Conservation (phyloP, 2,797 vertebrate species). For the Ptychadena robeensis region DNA sequence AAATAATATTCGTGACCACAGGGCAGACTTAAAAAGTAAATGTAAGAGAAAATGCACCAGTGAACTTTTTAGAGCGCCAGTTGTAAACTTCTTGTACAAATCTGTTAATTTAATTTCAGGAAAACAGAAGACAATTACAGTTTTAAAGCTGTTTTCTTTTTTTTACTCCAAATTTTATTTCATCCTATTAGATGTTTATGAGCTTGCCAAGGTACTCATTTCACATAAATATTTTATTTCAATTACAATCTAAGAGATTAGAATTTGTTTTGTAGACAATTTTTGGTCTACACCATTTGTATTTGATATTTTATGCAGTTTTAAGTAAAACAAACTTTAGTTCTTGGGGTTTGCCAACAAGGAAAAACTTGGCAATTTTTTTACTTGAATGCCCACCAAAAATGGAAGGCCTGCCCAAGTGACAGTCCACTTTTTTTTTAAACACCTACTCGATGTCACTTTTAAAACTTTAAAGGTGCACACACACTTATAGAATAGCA, state of each 20-base stretch:
- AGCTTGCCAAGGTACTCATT: neutral
- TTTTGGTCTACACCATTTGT: no score
- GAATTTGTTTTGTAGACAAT: neutral
- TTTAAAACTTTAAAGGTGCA: no score
- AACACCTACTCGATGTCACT: no score
- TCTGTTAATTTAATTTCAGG: slow-evolving; percentile 25
- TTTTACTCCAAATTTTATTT: slow-evolving; percentile 6
- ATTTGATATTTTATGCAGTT: no score
- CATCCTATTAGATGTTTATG: slow-evolving; percentile 9
- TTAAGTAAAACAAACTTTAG: no score
- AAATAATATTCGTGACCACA: slow-evolving; percentile 48
- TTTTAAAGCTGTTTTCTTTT: slow-evolving; percentile 8
- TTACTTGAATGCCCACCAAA: no score
- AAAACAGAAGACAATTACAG: neutral
- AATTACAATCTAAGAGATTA: slow-evolving; percentile 9
- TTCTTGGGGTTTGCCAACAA: no score
- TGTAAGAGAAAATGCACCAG: slow-evolving; percentile 28
- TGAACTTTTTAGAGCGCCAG: slow-evolving; percentile 56
- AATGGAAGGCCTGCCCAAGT: no score
- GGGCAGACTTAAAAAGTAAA: slow-evolving; percentile 51
- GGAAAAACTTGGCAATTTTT: no score
- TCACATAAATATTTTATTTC: slow-evolving; percentile 18
- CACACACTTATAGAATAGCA: no score
- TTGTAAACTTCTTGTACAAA: slow-evolving; percentile 62
- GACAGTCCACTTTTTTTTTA: no score